Base-by-base conservation (phyloP, 2,113 vertebrate genomes). In the Paraplagusia blochii region DNA sequence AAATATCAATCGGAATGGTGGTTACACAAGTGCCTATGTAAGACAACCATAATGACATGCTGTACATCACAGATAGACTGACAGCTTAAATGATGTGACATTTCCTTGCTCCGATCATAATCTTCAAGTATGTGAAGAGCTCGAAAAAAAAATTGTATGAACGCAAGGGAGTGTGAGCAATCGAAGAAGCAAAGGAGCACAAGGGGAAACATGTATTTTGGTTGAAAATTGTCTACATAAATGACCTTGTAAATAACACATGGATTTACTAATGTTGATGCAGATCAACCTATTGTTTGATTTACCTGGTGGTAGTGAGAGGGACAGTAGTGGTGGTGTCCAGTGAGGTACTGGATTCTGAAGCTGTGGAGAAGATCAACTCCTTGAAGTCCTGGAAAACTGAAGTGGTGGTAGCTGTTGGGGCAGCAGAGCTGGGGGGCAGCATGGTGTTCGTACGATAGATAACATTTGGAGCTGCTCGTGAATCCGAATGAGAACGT, bases 361-460 rank as follows among this genome's bases (percentile, higher is more conserved):
- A 58, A 33, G 76, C 72, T 40, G 74, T 67, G 17, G 77, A 39
- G 0, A 81, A 36, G 0, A 82, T 58, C 72, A 81, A 60, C 71
- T 80, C 82, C 7, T 72, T 17, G 60, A 77, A 77, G 38, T 69
- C 64, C 47, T 54, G 43, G 42, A 69, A 18, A 39, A 69, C 16
- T 56, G 76, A 55, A 0, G 29, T 11, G 33, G 69, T 53, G 0
- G 42, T 11, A 10, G 69, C 47, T n/a, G 67, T 47, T 46, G 68
- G n/a, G 2, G 46, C 38, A 5, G 69, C 53, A 55, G 33, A 9
- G 16, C 65, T 82, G 14, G 65, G 66, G 9, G 82, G 67, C 15
- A 86, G 76, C 0, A 83, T 75, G 4, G 81, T 84, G 88, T 85
- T 85, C 79, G 92, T 85, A 29, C 72, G 79, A 58, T 87, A 88